phyloP scores from a whole-genome alignment of 2,888 invertebrate species.

The Tholera decimalis region DNA sequence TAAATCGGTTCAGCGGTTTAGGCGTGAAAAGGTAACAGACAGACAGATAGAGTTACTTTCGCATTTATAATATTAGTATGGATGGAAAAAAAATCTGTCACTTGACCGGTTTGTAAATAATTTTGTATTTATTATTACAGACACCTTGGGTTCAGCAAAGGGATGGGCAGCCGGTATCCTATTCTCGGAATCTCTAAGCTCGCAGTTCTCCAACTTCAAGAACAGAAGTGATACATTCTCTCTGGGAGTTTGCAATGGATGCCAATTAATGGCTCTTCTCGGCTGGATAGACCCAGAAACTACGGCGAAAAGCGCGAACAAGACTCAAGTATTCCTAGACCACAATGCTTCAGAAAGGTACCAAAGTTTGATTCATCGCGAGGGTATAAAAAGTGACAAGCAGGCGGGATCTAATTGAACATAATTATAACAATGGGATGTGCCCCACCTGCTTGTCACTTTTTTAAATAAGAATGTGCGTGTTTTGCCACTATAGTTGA shows the following conservation, averaged over 20 bases:
- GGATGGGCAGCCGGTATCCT: slow-evolving; percentile 99
- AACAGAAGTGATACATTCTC: slow-evolving; percentile 96
- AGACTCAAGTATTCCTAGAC: slow-evolving; percentile 93
- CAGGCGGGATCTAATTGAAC: no score
- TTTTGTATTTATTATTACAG: slow-evolving; percentile 80
- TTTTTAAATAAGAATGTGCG: no score
- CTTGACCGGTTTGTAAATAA: not conserved
- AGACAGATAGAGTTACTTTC: no score
- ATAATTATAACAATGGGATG: no score
- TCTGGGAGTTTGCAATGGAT: slow-evolving; percentile 99
- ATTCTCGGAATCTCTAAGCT: slow-evolving; percentile 94
- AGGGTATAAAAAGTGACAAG: not conserved
- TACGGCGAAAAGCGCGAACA: slow-evolving; percentile 68
- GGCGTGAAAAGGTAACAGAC: no score
- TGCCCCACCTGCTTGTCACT: no score
- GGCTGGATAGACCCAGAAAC: slow-evolving; percentile 95
- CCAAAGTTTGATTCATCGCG: not conserved
- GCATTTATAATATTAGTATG: no score
- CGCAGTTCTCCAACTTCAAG: slow-evolving; percentile 95
- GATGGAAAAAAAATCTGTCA: not conserved
- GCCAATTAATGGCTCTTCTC: slow-evolving; percentile 98
- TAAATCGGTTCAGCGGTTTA: no score
- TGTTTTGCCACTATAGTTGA: no score
- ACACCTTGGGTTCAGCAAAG: slow-evolving; percentile 99
- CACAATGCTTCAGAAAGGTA: slow-evolving; percentile 98